A percentile compares a stretch with the other conserved stretches of the same genome.
Conservation (phyloP, 2,888 invertebrate species). For the Drosophila demipolita region DNA sequence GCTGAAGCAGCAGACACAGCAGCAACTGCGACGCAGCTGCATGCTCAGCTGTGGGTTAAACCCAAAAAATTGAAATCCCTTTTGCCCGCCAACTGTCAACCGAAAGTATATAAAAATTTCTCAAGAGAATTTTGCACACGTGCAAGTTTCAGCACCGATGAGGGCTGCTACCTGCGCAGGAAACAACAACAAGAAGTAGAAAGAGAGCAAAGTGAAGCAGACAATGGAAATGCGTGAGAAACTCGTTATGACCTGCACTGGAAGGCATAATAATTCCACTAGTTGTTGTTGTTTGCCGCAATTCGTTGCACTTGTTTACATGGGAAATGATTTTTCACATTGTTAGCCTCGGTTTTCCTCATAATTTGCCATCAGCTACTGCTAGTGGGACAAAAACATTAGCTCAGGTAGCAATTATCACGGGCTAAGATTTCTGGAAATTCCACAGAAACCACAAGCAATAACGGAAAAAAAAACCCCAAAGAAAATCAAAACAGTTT, state of each 20-base stretch:
- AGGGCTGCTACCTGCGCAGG: constrained; percentile 63
- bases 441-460: constrained; percentile 5
- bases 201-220: constrained; percentile 7
- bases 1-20: constrained; percentile 10
- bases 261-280: constrained; percentile 48
- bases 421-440: neutral
- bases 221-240: constrained; percentile 73
- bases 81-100: constrained; percentile 38
- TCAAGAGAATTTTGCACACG: constrained; percentile 67
- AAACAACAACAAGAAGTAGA: constrained; percentile 24
- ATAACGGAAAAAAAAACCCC: neutral
- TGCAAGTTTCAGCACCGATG: constrained; percentile 47
- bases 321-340: constrained; percentile 69
- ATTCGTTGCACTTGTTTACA: constrained; percentile 79
- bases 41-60: constrained; percentile 42
- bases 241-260: constrained; percentile 53
- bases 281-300: constrained; percentile 34
- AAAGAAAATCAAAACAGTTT: constrained; percentile 22
- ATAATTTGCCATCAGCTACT: constrained; percentile 47
- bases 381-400: constrained; percentile 4
- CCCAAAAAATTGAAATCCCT: constrained; percentile 31
- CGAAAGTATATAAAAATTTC: constrained; percentile 37
- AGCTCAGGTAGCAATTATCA: constrained; percentile 14
- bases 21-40: constrained; percentile 43
- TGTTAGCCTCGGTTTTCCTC: constrained; percentile 48